phyloP scores from a whole-genome alignment of 2,113 vertebrate genomes.

The Stictonetta naevosa region DNA sequence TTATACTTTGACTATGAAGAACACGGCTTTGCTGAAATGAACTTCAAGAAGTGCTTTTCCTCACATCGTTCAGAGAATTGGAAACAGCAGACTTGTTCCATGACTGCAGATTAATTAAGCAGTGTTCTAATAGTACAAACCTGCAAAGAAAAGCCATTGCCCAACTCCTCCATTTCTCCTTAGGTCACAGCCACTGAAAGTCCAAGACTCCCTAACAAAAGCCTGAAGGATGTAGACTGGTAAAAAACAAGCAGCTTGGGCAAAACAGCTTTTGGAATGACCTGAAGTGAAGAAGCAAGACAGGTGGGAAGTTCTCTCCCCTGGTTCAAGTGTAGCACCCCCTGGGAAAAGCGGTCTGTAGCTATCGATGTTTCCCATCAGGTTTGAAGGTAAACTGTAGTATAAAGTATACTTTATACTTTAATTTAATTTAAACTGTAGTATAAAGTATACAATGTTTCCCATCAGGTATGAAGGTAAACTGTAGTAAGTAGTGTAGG shows the following conservation, averaged over 20 bases:
- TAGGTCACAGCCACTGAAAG: background rate
- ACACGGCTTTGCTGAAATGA: background rate
- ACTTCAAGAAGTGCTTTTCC: background rate
- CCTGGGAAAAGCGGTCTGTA: background rate
- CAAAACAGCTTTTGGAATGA: background rate
- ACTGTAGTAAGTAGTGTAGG: background rate
- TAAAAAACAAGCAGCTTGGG: background rate
- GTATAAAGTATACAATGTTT: too few species aligned
- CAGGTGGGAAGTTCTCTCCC: background rate
- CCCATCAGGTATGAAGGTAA: background rate
- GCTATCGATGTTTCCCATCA: background rate
- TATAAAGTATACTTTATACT: too few species aligned
- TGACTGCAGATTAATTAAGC: background rate
- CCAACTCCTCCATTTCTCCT: background rate
- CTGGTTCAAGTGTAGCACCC: background rate
- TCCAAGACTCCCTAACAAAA: background rate
- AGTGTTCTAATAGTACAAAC: background rate
- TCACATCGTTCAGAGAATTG: background rate
- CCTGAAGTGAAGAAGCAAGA: background rate
- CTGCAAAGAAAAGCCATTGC: background rate
- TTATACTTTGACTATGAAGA: conserved; percentile 16
- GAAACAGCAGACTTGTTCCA: background rate
- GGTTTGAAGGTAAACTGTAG: background rate
- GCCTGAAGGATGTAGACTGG: background rate
- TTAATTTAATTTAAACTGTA: too few species aligned